Percentiles rank a stretch among this genome's conserved stretches.
phyloP scores from a whole-genome alignment of 2,888 invertebrate species.

The Drosophila histrio region DNA sequence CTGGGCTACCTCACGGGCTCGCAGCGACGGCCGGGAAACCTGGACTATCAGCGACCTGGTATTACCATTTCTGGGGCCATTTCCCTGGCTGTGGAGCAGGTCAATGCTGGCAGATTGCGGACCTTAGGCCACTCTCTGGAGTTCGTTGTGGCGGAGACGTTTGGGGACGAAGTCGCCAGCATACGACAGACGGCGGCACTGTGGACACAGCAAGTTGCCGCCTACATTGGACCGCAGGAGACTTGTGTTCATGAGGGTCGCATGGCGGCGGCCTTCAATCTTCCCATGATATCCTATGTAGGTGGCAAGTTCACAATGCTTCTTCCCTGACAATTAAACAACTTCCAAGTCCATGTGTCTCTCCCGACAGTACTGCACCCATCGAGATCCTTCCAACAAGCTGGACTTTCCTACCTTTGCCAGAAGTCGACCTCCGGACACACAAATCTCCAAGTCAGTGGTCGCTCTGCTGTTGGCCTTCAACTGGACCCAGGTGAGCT shows the following conservation, averaged over 20 bases:
- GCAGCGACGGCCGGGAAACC: conserved; percentile 90
- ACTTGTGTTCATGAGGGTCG: conserved; percentile 96
- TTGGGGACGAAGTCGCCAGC: conserved; percentile 94
- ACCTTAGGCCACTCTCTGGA: conserved; percentile 89
- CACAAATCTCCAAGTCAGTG: conserved; percentile 96
- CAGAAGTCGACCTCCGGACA: conserved; percentile 95
- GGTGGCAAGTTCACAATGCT: conserved; percentile 84
- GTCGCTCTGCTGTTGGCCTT: conserved; percentile 93
- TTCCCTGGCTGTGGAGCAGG: conserved; percentile 93
- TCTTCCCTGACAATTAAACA: not conserved
- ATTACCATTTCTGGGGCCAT: conserved; percentile 91
- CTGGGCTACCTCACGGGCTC: conserved; percentile 95
- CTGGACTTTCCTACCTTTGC: conserved; percentile 95
- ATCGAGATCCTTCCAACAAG: conserved; percentile 95
- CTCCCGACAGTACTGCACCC: conserved; percentile 91
- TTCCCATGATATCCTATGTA: conserved; percentile 98
- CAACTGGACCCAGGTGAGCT: conserved; percentile 94
- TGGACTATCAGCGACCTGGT: conserved; percentile 91
- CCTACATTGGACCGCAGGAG: conserved; percentile 93
- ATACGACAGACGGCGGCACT: conserved; percentile 93
- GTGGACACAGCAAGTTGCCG: conserved; percentile 93
- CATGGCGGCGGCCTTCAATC: conserved; percentile 96
- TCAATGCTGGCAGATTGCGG: conserved; percentile 87
- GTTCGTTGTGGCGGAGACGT: conserved; percentile 95
- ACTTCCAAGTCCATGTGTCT: not conserved